Base-by-base conservation (phyloP, 2,888 invertebrate species). In the Agonum fuliginosum region DNA sequence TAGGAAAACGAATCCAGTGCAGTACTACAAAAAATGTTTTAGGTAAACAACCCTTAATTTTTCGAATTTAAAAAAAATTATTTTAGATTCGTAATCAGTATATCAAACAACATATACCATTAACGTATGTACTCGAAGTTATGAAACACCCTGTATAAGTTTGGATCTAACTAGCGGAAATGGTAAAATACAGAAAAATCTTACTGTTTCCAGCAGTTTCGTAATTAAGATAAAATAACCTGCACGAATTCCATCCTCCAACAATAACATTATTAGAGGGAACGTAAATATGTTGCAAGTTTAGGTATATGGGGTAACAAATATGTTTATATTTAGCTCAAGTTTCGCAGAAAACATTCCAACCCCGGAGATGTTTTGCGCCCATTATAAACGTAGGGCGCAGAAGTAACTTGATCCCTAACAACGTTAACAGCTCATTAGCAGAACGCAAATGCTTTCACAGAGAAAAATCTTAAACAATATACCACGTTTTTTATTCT, bases 321-420 rank as follows among this genome's bases (percentile, higher is more conserved):
- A 62, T 30, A 62, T 62, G 58, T 62, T 30, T 62, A 62, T 62
- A 62, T 62, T 62, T 62, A 62, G 27, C 58, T 62, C 30, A 62
- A 30, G 58, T 62, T 62, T 22, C 51, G 17, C 17, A 30, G 30
- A 62, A 62, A 30, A 62, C 58, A 62, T 27, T 54, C 24, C 17
- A 46, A 6, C 22, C 54, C 54, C 12, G 24, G 54, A 54, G 54
- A 54, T 54, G 12, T 54, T 54, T 54, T 8, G 54, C n/a, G 22
- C 54, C 54, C 54, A 54, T 54, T 54, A 54, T 54, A 14, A 48
- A 20, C 48, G 37, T 37, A 8, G 6, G 37, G 10, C 12, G 3
- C n/a, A 4, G 3, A 37, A 37, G 54, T 24, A 54, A 54, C 22
- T 20, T 3, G 54, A 54, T 54, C 54, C 54, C 5, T 54, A 48